phyloP scores from a whole-genome alignment of 2,888 invertebrate genomes.

The Eristalis intricaria region DNA sequence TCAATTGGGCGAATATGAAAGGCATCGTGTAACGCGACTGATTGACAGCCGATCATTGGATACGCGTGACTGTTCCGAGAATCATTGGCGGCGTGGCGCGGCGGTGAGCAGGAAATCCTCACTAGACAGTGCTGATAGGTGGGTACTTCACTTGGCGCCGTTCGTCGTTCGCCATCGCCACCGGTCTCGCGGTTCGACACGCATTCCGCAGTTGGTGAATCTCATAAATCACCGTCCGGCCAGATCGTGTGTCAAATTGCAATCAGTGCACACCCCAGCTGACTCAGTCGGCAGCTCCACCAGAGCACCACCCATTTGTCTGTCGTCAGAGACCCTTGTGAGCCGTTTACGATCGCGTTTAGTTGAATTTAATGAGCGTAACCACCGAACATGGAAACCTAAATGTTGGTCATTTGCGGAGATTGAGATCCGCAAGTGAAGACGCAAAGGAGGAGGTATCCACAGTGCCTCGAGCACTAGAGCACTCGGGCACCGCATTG shows the following conservation, averaged over 20 bases:
- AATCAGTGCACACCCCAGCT: neutral
- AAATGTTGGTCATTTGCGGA: constrained; percentile 54
- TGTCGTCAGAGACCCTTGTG: neutral
- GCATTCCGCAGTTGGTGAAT: neutral
- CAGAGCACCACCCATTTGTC: neutral
- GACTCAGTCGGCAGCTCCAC: neutral
- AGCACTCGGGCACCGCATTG: neutral
- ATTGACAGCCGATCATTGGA: neutral
- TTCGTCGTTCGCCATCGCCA: neutral
- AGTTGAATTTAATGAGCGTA: constrained; percentile 65
- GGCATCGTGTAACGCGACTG: neutral
- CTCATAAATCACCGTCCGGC: constrained; percentile 14
- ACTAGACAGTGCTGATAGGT: neutral
- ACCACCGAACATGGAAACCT: constrained; percentile 46
- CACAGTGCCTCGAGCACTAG: neutral
- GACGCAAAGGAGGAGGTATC: neutral
- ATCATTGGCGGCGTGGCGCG: neutral
- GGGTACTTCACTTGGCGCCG: neutral
- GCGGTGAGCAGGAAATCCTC: neutral
- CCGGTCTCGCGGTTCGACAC: neutral
- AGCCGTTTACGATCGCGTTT: constrained; percentile 53
- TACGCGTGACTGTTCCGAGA: neutral
- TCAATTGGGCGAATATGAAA: neutral
- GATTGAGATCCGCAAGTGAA: constrained; percentile 34
- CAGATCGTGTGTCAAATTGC: constrained; percentile 38